phyloP scores from a whole-genome alignment of 1,140 invertebrate species.

The Argopecten irradians region DNA sequence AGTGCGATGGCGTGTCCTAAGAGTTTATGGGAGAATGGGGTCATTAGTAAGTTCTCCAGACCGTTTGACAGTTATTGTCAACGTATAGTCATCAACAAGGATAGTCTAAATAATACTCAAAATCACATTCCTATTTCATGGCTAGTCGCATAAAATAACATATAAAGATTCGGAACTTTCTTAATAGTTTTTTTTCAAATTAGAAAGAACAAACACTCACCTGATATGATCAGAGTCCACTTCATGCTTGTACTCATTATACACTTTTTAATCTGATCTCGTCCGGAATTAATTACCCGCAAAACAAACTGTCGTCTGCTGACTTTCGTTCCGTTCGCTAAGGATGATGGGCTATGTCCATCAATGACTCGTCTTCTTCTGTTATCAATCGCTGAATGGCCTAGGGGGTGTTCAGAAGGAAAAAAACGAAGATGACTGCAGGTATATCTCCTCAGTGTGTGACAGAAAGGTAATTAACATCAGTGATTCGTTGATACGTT shows the following conservation, averaged over 20 bases:
- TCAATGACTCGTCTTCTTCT: slow-evolving; percentile 21
- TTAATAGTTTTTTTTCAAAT: background rate
- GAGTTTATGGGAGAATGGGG: background rate
- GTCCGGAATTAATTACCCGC: background rate
- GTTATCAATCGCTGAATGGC: slow-evolving; percentile 21
- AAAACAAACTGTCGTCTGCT: background rate
- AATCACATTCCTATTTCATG: background rate
- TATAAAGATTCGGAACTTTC: background rate
- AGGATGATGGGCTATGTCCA: slow-evolving; percentile 14
- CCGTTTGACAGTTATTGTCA: slow-evolving; percentile 16
- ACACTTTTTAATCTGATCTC: background rate
- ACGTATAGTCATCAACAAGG: background rate
- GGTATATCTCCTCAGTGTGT: background rate
- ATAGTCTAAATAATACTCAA: background rate
- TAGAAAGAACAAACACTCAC: background rate
- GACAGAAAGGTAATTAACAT: slow-evolving; percentile 7
- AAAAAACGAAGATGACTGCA: slow-evolving; percentile 17
- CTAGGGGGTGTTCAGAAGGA: slow-evolving; percentile 4
- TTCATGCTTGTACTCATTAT: slow-evolving; percentile 1
- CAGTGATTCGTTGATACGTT: slow-evolving; percentile 7
- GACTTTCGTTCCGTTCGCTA: background rate
- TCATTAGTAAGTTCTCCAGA: background rate
- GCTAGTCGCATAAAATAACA: background rate
- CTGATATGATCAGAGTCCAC: background rate
- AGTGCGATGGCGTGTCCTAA: background rate